phyloP scores from a whole-genome alignment of 2,797 vertebrate species.

The Chaunax sp. region DNA sequence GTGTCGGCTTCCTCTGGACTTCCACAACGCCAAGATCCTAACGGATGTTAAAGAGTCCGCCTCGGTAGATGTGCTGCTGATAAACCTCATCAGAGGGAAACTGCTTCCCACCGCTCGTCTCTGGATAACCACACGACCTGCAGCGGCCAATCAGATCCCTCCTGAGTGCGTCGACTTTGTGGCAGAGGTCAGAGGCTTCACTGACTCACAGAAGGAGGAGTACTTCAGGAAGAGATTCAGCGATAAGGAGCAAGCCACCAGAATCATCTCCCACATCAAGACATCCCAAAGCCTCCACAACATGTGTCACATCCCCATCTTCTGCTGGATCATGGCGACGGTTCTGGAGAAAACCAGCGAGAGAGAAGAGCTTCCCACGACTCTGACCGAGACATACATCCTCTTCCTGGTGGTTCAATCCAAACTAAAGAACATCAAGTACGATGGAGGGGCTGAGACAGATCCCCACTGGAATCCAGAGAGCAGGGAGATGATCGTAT shows the following conservation, averaged over 20 bases:
- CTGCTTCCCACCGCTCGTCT: conserved; percentile 1
- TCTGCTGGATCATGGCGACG: conserved; percentile 58
- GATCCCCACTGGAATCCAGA: conserved; percentile 31
- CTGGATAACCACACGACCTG: conserved; percentile 1
- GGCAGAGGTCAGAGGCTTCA: conserved; percentile 11
- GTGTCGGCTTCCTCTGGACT: conserved; percentile 29
- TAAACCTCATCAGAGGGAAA: conserved; percentile 1
- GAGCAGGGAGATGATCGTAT: conserved; percentile 5
- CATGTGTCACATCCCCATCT: conserved; percentile 63
- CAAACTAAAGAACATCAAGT: conserved; percentile 29
- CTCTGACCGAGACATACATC: conserved; percentile 47
- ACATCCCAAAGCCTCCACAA: conserved; percentile 35
- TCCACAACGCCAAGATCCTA: conserved; percentile 8
- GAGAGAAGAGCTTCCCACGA: conserved; percentile 29
- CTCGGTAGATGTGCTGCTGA: background rate
- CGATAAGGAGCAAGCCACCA: background rate
- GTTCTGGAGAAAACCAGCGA: conserved; percentile 36
- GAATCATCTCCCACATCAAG: conserved; percentile 39
- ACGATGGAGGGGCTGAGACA: conserved; percentile 10
- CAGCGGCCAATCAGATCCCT: background rate
- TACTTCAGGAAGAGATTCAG: conserved; percentile 1
- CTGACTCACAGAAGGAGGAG: background rate
- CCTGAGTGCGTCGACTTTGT: background rate
- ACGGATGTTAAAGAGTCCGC: background rate
- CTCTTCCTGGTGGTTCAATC: conserved; percentile 44